Conservation (phyloP, 2,113 vertebrate species). For the Pao palembangensis region DNA sequence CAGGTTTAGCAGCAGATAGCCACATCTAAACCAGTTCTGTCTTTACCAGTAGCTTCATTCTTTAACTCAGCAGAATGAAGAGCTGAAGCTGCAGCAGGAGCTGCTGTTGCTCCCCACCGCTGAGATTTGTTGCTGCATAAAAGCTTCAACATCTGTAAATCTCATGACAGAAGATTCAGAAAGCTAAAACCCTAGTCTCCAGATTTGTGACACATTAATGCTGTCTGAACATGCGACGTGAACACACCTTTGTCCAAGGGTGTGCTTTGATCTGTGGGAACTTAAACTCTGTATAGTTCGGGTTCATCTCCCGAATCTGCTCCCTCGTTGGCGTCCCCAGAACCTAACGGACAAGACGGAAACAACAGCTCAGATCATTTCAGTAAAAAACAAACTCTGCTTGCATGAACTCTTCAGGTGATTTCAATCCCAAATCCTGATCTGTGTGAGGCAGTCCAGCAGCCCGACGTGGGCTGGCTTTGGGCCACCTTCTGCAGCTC, state of each 20-base stretch:
- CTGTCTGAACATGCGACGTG: neutral
- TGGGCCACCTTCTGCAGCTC: neutral
- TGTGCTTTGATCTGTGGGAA: conserved; percentile 96
- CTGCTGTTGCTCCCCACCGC: too few relatives aligned
- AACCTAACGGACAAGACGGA: conserved; percentile 67
- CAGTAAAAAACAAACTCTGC: too few relatives aligned
- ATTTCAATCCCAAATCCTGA: too few relatives aligned
- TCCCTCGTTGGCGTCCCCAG: conserved; percentile 91
- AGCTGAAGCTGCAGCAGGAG: too few relatives aligned
- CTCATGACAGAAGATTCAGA: too few relatives aligned
- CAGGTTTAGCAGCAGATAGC: neutral
- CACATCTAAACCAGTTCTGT: neutral
- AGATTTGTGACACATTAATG: too few relatives aligned
- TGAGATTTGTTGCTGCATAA: too few relatives aligned
- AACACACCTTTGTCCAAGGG: conserved; percentile 87
- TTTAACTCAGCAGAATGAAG: too few relatives aligned
- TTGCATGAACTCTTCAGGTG: neutral
- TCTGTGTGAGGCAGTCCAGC: neutral
- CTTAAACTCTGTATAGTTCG: conserved; percentile 95
- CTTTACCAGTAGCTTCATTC: too few relatives aligned
- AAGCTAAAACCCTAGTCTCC: too few relatives aligned
- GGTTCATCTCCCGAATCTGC: conserved; percentile 95
- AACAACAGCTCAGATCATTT: neutral
- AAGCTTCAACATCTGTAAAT: too few relatives aligned
- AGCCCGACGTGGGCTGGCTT: neutral